These are phyloP conservation scores for Stegana nigrithorax DNA, from an alignment of 2,888 invertebrate genomes.

Conservation along the genomic window DNA sequence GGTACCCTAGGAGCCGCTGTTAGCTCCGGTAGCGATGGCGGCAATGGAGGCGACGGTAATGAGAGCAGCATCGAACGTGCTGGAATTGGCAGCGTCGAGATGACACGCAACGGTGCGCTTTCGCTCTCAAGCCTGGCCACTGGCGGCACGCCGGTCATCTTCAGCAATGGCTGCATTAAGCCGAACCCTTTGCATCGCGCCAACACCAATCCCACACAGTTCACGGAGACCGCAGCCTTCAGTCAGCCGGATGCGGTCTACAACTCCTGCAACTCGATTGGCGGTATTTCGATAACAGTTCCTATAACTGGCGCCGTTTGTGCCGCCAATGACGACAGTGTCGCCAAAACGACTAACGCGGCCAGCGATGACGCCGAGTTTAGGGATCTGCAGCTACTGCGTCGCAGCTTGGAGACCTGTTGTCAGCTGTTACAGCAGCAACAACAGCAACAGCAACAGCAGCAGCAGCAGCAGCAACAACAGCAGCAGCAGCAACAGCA, in stretches of 20 bases:
- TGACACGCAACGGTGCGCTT: slow-evolving; percentile 28
- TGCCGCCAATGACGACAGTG: neutral
- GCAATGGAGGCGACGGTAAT: slow-evolving; percentile 17
- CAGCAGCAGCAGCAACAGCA: slow-evolving; percentile 39
- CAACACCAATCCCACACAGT: slow-evolving; percentile 50
- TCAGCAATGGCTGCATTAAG: slow-evolving; percentile 57
- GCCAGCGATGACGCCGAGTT: slow-evolving; percentile 48
- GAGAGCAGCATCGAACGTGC: slow-evolving; percentile 1
- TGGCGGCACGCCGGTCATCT: slow-evolving; percentile 47
- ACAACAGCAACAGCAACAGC: slow-evolving; percentile 41
- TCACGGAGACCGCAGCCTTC: slow-evolving; percentile 22
- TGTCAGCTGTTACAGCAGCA: slow-evolving; percentile 63
- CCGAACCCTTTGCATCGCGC: slow-evolving; percentile 58
- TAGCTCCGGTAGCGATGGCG: neutral
- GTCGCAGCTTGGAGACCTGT: slow-evolving; percentile 65
- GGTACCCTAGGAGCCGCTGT: neutral
- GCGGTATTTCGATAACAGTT: slow-evolving; percentile 59
- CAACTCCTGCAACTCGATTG: slow-evolving; percentile 61
- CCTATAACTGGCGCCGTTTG: slow-evolving; percentile 40
- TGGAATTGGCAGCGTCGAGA: slow-evolving; percentile 27
- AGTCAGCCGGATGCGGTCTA: slow-evolving; percentile 43
- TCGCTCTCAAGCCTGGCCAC: slow-evolving; percentile 48
- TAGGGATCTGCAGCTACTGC: slow-evolving; percentile 52
- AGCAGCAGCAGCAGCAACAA: slow-evolving; percentile 54
- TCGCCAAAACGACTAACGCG: neutral